Conservation (phyloP, 2,888 invertebrate species). For the Fabriciana adippe region DNA sequence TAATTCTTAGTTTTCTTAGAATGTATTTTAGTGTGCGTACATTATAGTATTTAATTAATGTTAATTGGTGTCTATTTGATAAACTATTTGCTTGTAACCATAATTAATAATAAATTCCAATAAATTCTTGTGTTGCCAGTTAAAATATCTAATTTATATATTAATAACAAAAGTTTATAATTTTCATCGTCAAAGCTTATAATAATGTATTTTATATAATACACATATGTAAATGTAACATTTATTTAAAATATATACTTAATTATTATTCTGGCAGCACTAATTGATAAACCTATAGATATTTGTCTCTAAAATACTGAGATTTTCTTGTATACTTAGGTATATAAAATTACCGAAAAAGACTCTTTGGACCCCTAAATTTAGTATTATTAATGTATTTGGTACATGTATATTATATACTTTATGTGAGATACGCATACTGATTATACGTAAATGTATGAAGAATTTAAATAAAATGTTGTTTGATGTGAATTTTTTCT, state of each 20-base stretch:
- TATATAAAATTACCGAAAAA: slow-evolving; percentile 3
- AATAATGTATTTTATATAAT: no score
- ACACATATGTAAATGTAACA: no score
- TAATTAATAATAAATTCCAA: no score
- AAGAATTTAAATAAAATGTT: slow-evolving; percentile 29
- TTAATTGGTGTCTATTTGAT: no score
- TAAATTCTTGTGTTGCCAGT: no score
- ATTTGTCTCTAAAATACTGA: neutral
- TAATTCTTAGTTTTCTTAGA: no score
- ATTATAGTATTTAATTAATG: no score
- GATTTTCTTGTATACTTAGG: neutral
- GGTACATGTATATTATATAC: slow-evolving; percentile 24
- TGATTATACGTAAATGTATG: slow-evolving; percentile 25
- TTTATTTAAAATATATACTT: neutral
- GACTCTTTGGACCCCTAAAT: neutral
- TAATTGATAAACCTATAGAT: neutral
- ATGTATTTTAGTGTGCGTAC: no score
- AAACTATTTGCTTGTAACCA: no score
- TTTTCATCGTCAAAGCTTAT: no score
- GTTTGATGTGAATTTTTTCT: slow-evolving; percentile 20
- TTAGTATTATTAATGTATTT: slow-evolving; percentile 24
- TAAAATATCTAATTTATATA: no score
- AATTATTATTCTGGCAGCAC: neutral
- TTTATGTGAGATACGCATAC: slow-evolving; percentile 18
- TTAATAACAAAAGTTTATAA: no score